phyloP scores from a whole-genome alignment of 2,888 invertebrate genomes.

The Argyresthia albistria region DNA sequence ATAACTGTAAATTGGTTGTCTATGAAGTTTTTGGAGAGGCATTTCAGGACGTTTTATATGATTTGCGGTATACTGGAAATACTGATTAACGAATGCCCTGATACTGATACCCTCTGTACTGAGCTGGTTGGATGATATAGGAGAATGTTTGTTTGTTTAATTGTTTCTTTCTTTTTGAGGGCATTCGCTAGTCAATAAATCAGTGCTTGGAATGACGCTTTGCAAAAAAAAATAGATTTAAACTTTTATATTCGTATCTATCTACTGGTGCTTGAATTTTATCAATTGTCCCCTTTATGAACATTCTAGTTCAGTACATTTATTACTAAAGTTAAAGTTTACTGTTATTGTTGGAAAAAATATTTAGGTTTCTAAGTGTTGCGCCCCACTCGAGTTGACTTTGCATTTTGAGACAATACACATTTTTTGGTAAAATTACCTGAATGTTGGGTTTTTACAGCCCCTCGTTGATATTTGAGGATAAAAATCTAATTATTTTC shows the following conservation, averaged over 20 bases:
- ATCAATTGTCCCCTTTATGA: neutral
- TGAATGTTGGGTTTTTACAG: conserved; percentile 54
- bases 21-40: no score
- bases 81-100: no score
- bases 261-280: neutral
- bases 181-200: neutral
- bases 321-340: conserved; percentile 11
- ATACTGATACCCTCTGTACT: no score
- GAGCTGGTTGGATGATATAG: no score
- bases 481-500: neutral
- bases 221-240: neutral
- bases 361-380: conserved; percentile 56
- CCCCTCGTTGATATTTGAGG: conserved; percentile 29
- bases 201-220: no score
- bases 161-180: neutral
- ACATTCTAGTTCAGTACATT: neutral
- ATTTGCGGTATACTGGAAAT: no score
- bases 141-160: neutral
- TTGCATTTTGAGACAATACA: conserved; percentile 54
- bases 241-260: neutral
- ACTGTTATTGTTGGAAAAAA: conserved; percentile 55
- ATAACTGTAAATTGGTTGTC: no score
- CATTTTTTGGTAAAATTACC: conserved; percentile 28
- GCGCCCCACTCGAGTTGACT: conserved; percentile 43
- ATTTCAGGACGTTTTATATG: no score